These are phyloP conservation scores for Rutpela maculata DNA, from an alignment of 2,888 invertebrate species.

Conservation along the genomic window DNA sequence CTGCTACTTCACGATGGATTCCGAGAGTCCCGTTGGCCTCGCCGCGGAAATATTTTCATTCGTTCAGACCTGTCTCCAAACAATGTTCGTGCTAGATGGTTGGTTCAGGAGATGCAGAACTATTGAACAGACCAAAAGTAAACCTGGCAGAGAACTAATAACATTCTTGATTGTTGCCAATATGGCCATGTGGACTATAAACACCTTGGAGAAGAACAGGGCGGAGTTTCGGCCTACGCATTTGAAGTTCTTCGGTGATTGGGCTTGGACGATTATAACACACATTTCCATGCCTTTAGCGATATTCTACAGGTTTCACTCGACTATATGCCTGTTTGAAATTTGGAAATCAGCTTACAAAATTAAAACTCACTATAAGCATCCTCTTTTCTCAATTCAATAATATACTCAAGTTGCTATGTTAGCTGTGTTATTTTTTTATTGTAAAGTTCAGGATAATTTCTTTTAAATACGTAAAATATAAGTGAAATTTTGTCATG, in stretches of 20 bases:
- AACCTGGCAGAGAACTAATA: slow-evolving; percentile 94
- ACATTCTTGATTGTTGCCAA: slow-evolving; percentile 94
- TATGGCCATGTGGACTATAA: slow-evolving; percentile 95
- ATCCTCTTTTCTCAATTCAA: slow-evolving; percentile 20
- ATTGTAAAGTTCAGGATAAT: too few species aligned
- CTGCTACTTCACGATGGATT: slow-evolving; percentile 90
- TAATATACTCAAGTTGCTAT: background rate
- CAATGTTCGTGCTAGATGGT: slow-evolving; percentile 93
- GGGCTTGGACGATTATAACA: slow-evolving; percentile 97
- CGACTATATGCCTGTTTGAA: slow-evolving; percentile 95
- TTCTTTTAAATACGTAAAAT: too few species aligned
- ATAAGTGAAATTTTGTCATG: too few species aligned
- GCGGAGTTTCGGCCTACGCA: slow-evolving; percentile 95
- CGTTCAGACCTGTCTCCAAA: slow-evolving; percentile 92
- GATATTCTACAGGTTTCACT: slow-evolving; percentile 96
- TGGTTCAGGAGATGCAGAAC: slow-evolving; percentile 89
- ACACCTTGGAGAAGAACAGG: slow-evolving; percentile 92
- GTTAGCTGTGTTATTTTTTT: background rate
- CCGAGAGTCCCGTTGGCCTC: slow-evolving; percentile 87
- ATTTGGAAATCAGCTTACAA: slow-evolving; percentile 98
- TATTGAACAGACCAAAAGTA: slow-evolving; percentile 87
- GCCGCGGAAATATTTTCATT: slow-evolving; percentile 90
- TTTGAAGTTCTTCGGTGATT: slow-evolving; percentile 92
- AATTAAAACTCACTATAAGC: slow-evolving; percentile 80
- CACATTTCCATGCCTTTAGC: slow-evolving; percentile 95